Conservation (phyloP, 2,888 invertebrate genomes). For the Diplazon laetatorius region DNA sequence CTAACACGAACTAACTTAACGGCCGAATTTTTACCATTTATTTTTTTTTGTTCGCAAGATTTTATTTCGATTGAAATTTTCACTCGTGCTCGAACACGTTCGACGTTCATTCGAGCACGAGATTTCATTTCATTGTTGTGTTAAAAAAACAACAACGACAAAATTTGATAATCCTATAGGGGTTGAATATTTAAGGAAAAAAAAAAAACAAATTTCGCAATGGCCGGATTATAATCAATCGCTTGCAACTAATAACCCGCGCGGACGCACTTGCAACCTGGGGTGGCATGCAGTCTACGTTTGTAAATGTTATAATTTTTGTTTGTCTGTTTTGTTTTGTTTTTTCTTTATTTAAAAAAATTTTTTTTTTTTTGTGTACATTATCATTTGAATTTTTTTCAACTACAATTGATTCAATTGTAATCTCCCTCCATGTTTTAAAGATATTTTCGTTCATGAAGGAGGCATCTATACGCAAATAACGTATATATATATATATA, state of each 20-base stretch:
- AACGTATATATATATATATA: constrained; percentile 69
- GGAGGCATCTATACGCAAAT: constrained; percentile 70
- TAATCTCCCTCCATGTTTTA: constrained; percentile 77
- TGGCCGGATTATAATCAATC: constrained; percentile 64
- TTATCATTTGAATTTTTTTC: constrained; percentile 72
- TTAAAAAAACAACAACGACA: too few relatives aligned
- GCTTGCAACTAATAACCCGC: constrained; percentile 75
- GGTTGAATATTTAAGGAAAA: neutral
- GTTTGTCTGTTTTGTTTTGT: too few relatives aligned
- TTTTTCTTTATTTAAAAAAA: too few relatives aligned
- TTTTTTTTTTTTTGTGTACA: constrained; percentile 78
- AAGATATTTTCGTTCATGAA: constrained; percentile 62
- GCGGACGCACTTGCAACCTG: constrained; percentile 80
- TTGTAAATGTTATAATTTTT: too few relatives aligned
- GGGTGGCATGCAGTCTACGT: constrained; percentile 75
- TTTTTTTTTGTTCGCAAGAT: too few relatives aligned
- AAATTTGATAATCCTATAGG: too few relatives aligned
- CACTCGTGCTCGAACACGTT: constrained; percentile 19
- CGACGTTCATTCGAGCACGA: constrained; percentile 19
- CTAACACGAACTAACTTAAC: constrained; percentile 78
- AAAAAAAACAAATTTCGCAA: neutral
- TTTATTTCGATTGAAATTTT: too few relatives aligned
- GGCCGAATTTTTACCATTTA: constrained; percentile 52
- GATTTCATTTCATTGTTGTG: neutral
- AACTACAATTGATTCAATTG: constrained; percentile 75